Evolutionary conservation across 2,888 invertebrate species (phyloP).

Genomic region (Hypomecis punctinalis): DNA sequence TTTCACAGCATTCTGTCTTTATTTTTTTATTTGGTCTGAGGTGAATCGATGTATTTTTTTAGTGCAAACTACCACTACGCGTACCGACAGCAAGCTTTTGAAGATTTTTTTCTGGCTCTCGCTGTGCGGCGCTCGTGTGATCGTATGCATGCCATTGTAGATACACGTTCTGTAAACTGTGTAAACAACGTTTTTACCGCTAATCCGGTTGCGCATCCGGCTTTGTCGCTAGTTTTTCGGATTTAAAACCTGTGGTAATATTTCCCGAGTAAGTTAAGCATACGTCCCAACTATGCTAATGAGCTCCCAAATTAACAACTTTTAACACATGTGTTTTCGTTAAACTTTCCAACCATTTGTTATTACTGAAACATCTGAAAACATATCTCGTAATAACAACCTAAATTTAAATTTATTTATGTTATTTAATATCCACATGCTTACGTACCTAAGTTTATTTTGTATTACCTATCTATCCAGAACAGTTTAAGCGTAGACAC

Average conservation of each 20-base stretch:
- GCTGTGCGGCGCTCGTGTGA: too few relatives aligned
- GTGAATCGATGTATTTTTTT: too few relatives aligned
- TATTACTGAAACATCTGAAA: slow-evolving; percentile 8
- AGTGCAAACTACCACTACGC: too few relatives aligned
- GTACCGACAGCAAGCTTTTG: too few relatives aligned
- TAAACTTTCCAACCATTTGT: slow-evolving; percentile 8
- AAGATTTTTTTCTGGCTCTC: too few relatives aligned
- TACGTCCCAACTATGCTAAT: slow-evolving; percentile 8
- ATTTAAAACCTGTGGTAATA: background rate
- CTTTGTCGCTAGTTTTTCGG: slow-evolving; percentile 10
- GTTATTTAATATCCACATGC: background rate
- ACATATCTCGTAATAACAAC: slow-evolving; percentile 4
- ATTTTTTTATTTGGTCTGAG: too few relatives aligned
- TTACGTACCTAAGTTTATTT: too few relatives aligned
- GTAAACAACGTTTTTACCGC: slow-evolving; percentile 1
- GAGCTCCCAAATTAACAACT: slow-evolving; percentile 13
- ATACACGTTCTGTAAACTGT: background rate
- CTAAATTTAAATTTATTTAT: background rate
- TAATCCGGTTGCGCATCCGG: background rate
- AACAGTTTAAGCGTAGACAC: too few relatives aligned
- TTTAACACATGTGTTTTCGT: slow-evolving; percentile 11
- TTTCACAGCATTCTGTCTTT: too few relatives aligned
- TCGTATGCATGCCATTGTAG: too few relatives aligned
- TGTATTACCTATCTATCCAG: too few relatives aligned
- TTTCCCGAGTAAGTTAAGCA: background rate